A percentile compares a stretch with the other conserved stretches of the same genome.
These are phyloP conservation scores for Phasianus colchicus DNA, from an alignment of 2,113 vertebrate genomes.

Conservation along the genomic window DNA sequence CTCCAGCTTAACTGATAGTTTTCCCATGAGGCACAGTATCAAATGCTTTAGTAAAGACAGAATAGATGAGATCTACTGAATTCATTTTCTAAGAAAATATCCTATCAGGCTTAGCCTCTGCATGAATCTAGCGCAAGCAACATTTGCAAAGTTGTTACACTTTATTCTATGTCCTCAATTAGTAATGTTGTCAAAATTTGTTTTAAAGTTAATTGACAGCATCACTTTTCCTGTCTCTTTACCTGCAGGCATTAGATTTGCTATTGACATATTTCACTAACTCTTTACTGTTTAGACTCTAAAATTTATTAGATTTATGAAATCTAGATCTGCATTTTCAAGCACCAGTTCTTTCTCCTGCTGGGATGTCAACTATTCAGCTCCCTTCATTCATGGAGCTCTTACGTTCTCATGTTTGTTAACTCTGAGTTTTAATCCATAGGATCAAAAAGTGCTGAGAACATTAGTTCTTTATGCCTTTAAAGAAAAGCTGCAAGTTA, in stretches of 20 bases:
- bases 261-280: background rate
- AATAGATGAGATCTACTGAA: background rate
- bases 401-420: background rate
- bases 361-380: background rate
- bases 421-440: background rate
- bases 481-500: background rate
- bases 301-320: background rate
- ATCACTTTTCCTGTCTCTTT: background rate
- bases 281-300: background rate
- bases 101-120: background rate
- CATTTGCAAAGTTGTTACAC: background rate
- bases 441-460: background rate
- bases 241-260: background rate
- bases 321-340: background rate
- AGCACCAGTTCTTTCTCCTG: background rate
- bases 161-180: background rate
- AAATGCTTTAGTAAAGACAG: background rate
- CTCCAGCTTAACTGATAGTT: background rate
- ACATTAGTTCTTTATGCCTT: background rate
- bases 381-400: background rate
- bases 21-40: background rate
- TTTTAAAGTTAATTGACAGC: background rate
- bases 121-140: background rate
- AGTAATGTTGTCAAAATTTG: background rate
- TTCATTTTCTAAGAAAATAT: background rate